Evolutionary conservation across 2,113 vertebrate species (phyloP).

Genomic region (Hyla sarda): DNA sequence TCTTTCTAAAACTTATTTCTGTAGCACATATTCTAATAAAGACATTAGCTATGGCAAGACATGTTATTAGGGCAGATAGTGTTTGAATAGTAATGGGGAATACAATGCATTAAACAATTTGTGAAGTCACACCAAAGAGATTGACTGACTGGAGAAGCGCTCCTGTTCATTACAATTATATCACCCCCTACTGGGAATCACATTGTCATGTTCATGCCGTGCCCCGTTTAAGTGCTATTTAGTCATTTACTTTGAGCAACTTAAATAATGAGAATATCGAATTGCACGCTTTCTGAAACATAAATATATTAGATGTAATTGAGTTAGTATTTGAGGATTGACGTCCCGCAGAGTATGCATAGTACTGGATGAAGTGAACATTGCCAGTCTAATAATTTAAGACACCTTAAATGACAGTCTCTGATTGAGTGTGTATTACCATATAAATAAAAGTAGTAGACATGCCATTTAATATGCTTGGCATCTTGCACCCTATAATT

Average conservation of each 20-base stretch:
- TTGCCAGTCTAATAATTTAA: neutral
- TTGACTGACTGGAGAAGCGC: neutral
- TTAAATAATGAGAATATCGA: neutral
- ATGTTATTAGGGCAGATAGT: neutral
- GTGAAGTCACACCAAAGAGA: neutral
- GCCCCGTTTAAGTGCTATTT: neutral
- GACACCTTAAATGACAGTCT: neutral
- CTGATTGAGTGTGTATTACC: neutral
- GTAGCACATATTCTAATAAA: neutral
- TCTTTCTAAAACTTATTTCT: neutral
- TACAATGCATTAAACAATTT: neutral
- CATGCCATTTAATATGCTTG: neutral
- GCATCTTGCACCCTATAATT: neutral
- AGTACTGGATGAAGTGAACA: neutral
- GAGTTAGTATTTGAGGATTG: neutral
- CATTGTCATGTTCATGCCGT: neutral
- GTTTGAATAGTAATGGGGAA: neutral
- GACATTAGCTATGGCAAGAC: neutral
- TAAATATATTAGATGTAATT: neutral
- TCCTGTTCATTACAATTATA: neutral
- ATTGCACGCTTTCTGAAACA: no score
- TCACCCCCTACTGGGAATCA: neutral
- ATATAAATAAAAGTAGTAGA: neutral
- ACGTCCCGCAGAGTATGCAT: neutral
- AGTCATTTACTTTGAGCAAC: neutral